phyloP scores from a whole-genome alignment of 2,888 invertebrate species.

The Coelopa pilipes region DNA sequence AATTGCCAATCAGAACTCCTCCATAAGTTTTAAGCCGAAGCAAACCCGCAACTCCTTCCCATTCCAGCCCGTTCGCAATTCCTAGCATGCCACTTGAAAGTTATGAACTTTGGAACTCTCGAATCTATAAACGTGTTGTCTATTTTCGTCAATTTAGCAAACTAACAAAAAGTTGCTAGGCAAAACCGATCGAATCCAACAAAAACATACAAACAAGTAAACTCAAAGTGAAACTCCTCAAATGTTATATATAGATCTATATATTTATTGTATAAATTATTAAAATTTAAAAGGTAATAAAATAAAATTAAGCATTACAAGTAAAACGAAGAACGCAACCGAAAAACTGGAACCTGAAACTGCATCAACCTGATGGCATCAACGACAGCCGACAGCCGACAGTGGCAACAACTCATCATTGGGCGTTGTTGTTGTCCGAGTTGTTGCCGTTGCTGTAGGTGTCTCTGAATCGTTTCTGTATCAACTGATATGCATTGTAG shows the following conservation, averaged over 20 bases:
- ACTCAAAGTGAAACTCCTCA: background rate
- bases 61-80: too few relatives aligned
- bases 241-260: constrained; percentile 3
- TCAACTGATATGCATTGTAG: constrained; percentile 76
- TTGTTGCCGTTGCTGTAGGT: constrained; percentile 70
- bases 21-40: too few relatives aligned
- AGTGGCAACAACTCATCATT: background rate
- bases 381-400: background rate
- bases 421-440: constrained; percentile 1
- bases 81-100: background rate
- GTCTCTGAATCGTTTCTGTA: constrained; percentile 77
- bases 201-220: background rate
- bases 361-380: background rate
- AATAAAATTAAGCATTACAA: constrained; percentile 28
- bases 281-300: constrained; percentile 4
- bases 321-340: constrained; percentile 10
- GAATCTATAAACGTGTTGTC: constrained; percentile 6
- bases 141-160: constrained; percentile 18
- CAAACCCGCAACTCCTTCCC: too few relatives aligned
- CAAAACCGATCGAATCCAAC: background rate
- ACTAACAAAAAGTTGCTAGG: background rate
- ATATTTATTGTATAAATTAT: constrained; percentile 27
- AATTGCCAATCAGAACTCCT: too few relatives aligned
- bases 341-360: constrained; percentile 1
- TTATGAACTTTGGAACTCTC: background rate